These are phyloP conservation scores for Taxidea taxus DNA, from an alignment of 2,113 vertebrate genomes.

Conservation along the genomic window DNA sequence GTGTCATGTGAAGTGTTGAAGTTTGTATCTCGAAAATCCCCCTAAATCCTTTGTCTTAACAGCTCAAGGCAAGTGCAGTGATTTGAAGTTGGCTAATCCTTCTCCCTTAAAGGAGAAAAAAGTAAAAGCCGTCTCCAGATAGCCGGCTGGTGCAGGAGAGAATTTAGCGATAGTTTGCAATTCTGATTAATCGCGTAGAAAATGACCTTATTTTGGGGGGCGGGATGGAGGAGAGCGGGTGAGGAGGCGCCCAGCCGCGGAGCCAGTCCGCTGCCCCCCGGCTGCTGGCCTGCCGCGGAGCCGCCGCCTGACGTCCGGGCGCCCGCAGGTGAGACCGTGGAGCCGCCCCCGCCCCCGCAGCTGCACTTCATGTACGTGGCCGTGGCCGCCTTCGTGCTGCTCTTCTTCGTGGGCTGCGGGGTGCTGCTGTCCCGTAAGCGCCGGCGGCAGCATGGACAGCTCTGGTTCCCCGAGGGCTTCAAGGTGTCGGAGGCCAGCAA, in stretches of 20 bases:
- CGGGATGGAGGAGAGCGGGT: constrained; percentile 84
- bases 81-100: constrained; percentile 99
- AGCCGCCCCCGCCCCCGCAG: constrained; percentile 67
- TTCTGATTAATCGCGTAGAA: constrained; percentile 93
- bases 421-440: constrained; percentile 95
- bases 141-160: constrained; percentile 87
- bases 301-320: constrained; percentile 67
- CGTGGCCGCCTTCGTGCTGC: constrained; percentile 82
- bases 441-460: constrained; percentile 95
- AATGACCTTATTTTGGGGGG: constrained; percentile 86
- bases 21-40: constrained; percentile 99
- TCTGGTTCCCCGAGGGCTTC: constrained; percentile 99
- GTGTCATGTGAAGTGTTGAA: constrained; percentile 98
- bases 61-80: constrained; percentile 95
- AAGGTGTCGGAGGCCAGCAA: constrained; percentile 96
- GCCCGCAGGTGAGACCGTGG: constrained; percentile 85
- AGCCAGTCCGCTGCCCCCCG: constrained; percentile 62
- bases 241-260: constrained; percentile 58
- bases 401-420: constrained; percentile 89
- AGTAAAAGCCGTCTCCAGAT: constrained; percentile 92
- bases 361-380: constrained; percentile 91
- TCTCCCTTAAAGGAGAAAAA: constrained; percentile 92
- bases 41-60: constrained; percentile 99
- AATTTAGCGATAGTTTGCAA: constrained; percentile 89
- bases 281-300: constrained; percentile 53